Conservation (phyloP, 2,113 vertebrate genomes). For the Thymallus thymallus region DNA sequence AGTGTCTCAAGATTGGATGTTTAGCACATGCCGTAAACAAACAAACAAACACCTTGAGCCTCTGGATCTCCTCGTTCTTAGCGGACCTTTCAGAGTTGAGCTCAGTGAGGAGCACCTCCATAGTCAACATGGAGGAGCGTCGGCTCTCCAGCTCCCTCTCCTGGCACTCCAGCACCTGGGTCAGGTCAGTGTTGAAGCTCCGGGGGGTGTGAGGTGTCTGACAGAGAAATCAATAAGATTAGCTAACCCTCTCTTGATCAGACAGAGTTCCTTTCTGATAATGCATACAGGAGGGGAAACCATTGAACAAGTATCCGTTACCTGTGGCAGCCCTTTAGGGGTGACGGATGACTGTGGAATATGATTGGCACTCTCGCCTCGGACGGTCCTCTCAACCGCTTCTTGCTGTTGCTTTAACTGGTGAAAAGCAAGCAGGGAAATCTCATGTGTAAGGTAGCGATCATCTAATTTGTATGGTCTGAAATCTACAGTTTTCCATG, state of each 20-base stretch:
- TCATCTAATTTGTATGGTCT: background rate
- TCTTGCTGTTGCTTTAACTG: conserved; percentile 68
- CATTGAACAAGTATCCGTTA: conserved; percentile 22
- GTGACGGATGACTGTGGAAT: conserved; percentile 38
- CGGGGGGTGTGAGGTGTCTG: conserved; percentile 85
- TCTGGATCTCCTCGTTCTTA: conserved; percentile 90
- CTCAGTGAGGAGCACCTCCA: conserved; percentile 85
- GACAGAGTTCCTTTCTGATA: background rate
- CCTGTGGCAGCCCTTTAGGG: conserved; percentile 60
- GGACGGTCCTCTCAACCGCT: conserved; percentile 50
- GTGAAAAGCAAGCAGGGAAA: conserved; percentile 13
- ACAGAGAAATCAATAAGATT: background rate
- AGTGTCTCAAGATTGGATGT: background rate
- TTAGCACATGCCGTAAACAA: background rate
- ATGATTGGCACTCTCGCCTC: conserved; percentile 37
- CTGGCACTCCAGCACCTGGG: conserved; percentile 80
- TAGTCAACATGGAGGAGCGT: conserved; percentile 80
- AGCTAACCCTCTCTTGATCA: background rate
- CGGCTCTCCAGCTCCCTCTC: conserved; percentile 86
- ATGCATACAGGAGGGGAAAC: background rate
- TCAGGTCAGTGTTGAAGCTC: conserved; percentile 77
- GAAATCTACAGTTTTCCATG: background rate
- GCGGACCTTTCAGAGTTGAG: conserved; percentile 83
- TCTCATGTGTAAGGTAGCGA: background rate
- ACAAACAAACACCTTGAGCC: conserved; percentile 79